Conservation (phyloP, 2,888 invertebrate genomes). For the Cataglyphis altisquamis region DNA sequence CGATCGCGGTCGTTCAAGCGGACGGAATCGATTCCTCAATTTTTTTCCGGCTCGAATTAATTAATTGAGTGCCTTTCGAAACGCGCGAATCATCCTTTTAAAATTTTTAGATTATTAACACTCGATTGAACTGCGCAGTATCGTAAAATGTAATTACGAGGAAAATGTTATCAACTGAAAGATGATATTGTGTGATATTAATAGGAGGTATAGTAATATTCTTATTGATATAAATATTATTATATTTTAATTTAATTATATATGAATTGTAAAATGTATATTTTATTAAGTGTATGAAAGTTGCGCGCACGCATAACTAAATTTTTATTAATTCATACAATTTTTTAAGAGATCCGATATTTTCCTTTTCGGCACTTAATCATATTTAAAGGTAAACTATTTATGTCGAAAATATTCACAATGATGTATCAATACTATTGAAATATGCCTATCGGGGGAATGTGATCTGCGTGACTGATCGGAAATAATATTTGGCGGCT, state of each 20-base stretch:
- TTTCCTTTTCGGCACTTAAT: background rate
- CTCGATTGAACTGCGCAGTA: background rate
- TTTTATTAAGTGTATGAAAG: background rate
- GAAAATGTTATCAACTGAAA: slow-evolving; percentile 15
- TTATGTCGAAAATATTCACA: background rate
- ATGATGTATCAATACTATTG: slow-evolving; percentile 12
- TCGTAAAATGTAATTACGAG: slow-evolving; percentile 24
- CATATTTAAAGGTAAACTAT: background rate
- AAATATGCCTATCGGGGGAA: slow-evolving; percentile 4
- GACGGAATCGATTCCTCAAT: slow-evolving; percentile 49
- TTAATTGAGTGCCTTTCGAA: slow-evolving; percentile 4
- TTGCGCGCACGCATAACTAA: background rate
- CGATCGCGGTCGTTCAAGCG: slow-evolving; percentile 43
- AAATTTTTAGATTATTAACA: slow-evolving; percentile 22
- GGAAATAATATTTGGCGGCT: slow-evolving; percentile 47
- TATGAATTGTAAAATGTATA: background rate
- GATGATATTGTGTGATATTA: background rate
- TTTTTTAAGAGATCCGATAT: background rate
- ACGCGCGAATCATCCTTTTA: background rate
- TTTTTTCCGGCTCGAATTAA: slow-evolving; percentile 18
- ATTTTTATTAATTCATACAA: background rate
- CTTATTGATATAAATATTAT: background rate
- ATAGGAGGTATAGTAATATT: background rate
- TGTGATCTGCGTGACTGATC: slow-evolving; percentile 39
- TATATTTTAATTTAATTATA: background rate